Conservation (phyloP, 2,888 invertebrate genomes). For the Saturnia pavonia region DNA sequence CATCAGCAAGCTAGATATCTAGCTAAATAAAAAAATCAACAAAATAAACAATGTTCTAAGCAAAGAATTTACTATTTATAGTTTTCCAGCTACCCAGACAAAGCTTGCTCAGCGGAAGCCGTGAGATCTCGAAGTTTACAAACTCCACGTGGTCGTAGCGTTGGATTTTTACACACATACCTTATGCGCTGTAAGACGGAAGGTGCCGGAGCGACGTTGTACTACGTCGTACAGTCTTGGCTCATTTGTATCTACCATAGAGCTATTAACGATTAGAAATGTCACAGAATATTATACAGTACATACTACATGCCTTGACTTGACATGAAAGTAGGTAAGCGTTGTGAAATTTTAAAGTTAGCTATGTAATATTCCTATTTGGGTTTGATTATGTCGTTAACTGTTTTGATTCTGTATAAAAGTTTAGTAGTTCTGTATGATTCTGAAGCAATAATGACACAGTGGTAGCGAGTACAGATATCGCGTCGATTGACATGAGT, state of each 20-base stretch:
- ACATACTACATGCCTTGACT: not conserved
- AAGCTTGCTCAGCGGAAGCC: not conserved
- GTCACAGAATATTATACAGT: not conserved
- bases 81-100: not conserved
- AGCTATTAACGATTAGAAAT: constrained; percentile 22
- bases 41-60: not conserved
- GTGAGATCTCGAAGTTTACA: constrained; percentile 24
- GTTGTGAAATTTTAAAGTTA: too few relatives aligned
- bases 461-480: too few relatives aligned
- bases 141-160: constrained; percentile 16
- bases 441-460: too few relatives aligned
- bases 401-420: too few relatives aligned
- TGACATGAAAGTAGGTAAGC: not conserved
- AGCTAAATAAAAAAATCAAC: not conserved
- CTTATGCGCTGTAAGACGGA: constrained; percentile 23
- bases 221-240: constrained; percentile 27
- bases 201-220: constrained; percentile 3
- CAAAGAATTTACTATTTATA: not conserved
- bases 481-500: too few relatives aligned
- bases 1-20: not conserved
- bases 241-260: constrained; percentile 39
- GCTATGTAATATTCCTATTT: too few relatives aligned
- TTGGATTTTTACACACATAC: constrained; percentile 37
- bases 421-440: too few relatives aligned
- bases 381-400: too few relatives aligned